These are phyloP conservation scores for Chionis minor DNA, from an alignment of 2,113 vertebrate species.

Conservation along the genomic window DNA sequence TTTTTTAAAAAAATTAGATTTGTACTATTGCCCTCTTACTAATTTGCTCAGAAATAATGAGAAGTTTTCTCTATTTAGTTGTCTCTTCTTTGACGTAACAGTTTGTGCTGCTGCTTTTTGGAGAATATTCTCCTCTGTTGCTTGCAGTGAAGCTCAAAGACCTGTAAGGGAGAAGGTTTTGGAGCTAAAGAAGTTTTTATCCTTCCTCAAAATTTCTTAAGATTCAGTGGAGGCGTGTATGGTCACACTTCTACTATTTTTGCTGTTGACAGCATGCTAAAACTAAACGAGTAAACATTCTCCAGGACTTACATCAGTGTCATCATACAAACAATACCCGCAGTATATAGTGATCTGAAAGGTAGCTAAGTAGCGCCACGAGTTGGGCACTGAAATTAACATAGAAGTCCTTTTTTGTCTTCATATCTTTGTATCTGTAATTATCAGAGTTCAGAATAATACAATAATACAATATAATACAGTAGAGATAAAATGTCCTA, in stretches of 20 bases:
- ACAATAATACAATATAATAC: neutral
- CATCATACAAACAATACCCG: neutral
- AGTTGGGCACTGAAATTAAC: neutral
- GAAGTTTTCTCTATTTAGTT: neutral
- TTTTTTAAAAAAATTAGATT: neutral
- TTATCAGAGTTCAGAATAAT: neutral
- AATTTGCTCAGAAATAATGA: neutral
- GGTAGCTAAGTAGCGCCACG: neutral
- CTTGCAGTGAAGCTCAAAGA: neutral
- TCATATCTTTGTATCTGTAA: neutral
- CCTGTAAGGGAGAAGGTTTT: neutral
- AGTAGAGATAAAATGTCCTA: neutral
- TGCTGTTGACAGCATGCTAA: slow-evolving; percentile 7
- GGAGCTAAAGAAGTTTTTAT: neutral
- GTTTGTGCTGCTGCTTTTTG: neutral
- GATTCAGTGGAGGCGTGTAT: neutral
- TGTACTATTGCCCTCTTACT: neutral
- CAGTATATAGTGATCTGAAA: neutral
- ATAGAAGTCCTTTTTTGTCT: neutral
- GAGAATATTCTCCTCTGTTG: neutral
- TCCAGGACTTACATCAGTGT: neutral
- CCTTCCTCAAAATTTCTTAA: neutral
- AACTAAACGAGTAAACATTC: slow-evolving; percentile 15
- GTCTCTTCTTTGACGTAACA: neutral
- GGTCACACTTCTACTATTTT: neutral